Conservation (phyloP, 1,140 invertebrate species). For the Telenomus remus region DNA sequence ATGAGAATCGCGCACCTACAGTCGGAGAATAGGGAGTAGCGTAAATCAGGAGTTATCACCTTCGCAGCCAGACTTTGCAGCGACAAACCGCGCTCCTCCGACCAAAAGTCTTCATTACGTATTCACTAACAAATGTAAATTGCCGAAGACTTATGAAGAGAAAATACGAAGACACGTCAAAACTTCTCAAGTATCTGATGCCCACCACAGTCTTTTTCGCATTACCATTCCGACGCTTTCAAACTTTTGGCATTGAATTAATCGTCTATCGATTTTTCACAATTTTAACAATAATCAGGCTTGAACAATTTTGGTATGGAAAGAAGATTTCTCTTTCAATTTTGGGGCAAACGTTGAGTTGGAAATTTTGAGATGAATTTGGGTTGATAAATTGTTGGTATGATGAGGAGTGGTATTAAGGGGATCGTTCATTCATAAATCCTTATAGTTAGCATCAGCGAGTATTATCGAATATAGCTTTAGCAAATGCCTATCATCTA, state of each 20-base stretch:
- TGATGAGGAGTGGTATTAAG: constrained; percentile 13
- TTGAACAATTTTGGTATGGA: too few relatives aligned
- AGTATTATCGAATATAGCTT: constrained; percentile 47
- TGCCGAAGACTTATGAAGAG: constrained; percentile 58
- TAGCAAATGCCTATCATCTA: constrained; percentile 42
- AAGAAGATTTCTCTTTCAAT: too few relatives aligned
- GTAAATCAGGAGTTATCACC: constrained; percentile 71
- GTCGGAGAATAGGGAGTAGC: constrained; percentile 59
- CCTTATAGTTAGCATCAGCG: constrained; percentile 30
- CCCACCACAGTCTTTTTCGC: neutral
- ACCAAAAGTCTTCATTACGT: constrained; percentile 67
- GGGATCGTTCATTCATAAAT: constrained; percentile 27
- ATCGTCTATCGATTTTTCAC: too few relatives aligned
- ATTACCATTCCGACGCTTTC: neutral
- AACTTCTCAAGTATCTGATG: constrained; percentile 47
- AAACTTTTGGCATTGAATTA: too few relatives aligned
- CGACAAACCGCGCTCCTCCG: constrained; percentile 56
- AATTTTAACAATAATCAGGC: too few relatives aligned
- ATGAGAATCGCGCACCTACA: constrained; percentile 60
- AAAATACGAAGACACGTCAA: constrained; percentile 22
- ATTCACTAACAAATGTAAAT: constrained; percentile 71
- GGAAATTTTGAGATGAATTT: too few relatives aligned
- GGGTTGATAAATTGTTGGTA: too few relatives aligned
- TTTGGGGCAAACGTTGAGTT: too few relatives aligned
- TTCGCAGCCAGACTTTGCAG: constrained; percentile 61